Percentiles rank a stretch among this genome's conserved stretches.
Evolutionary conservation across 2,888 invertebrate species (phyloP).

Genomic region (Colostygia pectinataria): DNA sequence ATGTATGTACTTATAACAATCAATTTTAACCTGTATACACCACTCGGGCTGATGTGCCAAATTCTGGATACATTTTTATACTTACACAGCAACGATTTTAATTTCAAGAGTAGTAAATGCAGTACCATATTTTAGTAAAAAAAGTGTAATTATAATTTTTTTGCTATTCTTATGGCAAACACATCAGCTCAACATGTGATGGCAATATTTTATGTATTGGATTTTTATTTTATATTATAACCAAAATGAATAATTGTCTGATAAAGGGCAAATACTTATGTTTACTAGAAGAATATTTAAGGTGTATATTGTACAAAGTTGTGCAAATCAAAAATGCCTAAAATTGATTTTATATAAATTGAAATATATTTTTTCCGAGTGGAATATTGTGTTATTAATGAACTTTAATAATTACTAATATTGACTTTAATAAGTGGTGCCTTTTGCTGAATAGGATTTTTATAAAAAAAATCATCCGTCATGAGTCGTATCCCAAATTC

Average conservation of each 20-base stretch:
- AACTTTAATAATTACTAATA: no score
- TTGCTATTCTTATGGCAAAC: neutral
- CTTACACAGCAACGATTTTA: no score
- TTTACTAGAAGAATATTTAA: constrained; percentile 29
- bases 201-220: neutral
- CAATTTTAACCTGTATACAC: no score
- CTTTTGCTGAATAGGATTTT: no score
- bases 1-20: no score
- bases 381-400: constrained; percentile 63
- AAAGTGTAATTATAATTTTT: no score
- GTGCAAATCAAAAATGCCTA: constrained; percentile 78
- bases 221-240: constrained; percentile 2
- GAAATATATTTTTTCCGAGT: constrained; percentile 81
- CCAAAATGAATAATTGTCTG: constrained; percentile 11
- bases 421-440: no score
- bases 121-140: no score
- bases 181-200: neutral
- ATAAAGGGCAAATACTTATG: constrained; percentile 26
- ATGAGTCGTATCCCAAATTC: no score
- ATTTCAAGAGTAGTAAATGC: no score
- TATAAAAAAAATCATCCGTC: no score
- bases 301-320: constrained; percentile 76
- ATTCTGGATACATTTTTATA: neutral
- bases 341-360: constrained; percentile 82
- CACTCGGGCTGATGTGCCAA: no score